These are phyloP conservation scores for Mergus octosetaceus DNA, from an alignment of 2,797 vertebrate genomes.

Conservation along the genomic window DNA sequence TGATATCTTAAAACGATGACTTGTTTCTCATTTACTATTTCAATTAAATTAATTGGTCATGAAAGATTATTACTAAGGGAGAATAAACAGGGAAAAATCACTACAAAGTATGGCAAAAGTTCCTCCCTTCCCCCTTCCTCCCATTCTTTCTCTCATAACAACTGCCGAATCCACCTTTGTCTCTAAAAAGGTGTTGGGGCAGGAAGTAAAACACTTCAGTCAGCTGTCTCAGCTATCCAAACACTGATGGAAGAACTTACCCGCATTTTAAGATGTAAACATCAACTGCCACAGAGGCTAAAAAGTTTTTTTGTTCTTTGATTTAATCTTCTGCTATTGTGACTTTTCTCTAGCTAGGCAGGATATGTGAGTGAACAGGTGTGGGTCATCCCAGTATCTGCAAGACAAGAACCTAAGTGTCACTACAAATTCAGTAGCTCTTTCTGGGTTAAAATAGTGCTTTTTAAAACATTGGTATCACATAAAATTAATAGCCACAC, in stretches of 20 bases:
- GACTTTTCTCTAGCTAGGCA: not conserved
- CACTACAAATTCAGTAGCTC: not conserved
- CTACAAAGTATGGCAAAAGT: not conserved
- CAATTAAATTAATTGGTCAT: not conserved
- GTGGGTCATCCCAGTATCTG: not conserved
- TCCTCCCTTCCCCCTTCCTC: too few species aligned
- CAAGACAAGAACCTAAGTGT: not conserved
- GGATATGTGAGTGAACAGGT: not conserved
- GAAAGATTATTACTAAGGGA: not conserved
- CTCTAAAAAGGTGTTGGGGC: not conserved
- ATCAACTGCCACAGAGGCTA: not conserved
- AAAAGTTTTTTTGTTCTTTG: not conserved
- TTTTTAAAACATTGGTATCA: not conserved
- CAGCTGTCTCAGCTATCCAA: not conserved
- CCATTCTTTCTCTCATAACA: not conserved
- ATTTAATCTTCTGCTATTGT: not conserved
- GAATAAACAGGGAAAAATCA: not conserved
- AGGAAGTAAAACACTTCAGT: not conserved
- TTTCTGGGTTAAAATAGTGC: not conserved
- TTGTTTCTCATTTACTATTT: not conserved
- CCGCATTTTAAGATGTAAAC: not conserved
- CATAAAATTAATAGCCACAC: not conserved
- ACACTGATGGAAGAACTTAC: not conserved
- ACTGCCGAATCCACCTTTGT: not conserved
- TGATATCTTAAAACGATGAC: not conserved